These are phyloP conservation scores for Aporrectodea caliginosa DNA, from an alignment of 1,140 invertebrate species.

Conservation along the genomic window DNA sequence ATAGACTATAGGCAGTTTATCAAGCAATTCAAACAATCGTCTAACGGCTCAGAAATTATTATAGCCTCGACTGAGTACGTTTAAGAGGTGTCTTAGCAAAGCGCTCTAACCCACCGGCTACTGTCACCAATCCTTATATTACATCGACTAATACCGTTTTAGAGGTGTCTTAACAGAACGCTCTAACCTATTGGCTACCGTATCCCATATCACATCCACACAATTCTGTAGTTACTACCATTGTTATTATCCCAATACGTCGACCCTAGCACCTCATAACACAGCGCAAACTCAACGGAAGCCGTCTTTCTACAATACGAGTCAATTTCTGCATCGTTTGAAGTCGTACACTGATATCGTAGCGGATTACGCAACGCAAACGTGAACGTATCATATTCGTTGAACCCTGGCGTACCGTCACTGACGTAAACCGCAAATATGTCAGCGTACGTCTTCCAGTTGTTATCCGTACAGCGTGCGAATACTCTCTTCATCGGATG, in stretches of 20 bases:
- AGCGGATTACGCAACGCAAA: background rate
- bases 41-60: too few species aligned
- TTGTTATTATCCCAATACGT: background rate
- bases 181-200: too few species aligned
- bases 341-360: too few species aligned
- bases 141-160: too few species aligned
- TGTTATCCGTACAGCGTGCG: conserved; percentile 4
- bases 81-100: too few species aligned
- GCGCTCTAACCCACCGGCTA: too few species aligned
- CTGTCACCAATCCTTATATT: too few species aligned
- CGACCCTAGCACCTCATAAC: background rate
- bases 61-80: too few species aligned
- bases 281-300: background rate
- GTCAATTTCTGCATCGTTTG: too few species aligned
- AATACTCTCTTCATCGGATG: background rate
- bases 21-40: too few species aligned
- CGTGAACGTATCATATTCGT: background rate
- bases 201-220: background rate
- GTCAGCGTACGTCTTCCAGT: background rate
- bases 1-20: too few species aligned
- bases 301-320: background rate
- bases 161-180: too few species aligned
- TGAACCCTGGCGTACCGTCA: background rate
- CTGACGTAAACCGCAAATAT: background rate
- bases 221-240: background rate